These are phyloP conservation scores for Drosophila anceps DNA, from an alignment of 2,888 invertebrate genomes.

Conservation along the genomic window DNA sequence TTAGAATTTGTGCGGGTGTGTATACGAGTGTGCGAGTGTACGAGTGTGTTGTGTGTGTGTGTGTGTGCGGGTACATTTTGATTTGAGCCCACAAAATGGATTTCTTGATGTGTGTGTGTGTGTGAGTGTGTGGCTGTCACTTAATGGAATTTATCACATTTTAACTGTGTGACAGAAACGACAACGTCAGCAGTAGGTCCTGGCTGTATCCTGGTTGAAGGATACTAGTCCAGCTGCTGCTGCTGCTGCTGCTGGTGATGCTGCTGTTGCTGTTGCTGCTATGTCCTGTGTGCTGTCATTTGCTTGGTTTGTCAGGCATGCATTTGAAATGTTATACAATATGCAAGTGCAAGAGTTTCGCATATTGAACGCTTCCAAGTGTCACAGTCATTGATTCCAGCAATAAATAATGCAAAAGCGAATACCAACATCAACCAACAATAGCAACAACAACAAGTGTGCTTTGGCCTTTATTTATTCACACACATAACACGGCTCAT, in stretches of 20 bases:
- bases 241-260: slow-evolving; percentile 6
- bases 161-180: slow-evolving; percentile 75
- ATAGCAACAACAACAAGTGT: slow-evolving; percentile 62
- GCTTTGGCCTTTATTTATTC: slow-evolving; percentile 65
- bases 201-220: slow-evolving; percentile 22
- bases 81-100: slow-evolving; percentile 74
- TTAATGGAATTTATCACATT: slow-evolving; percentile 80
- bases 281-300: slow-evolving; percentile 51
- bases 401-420: slow-evolving; percentile 70
- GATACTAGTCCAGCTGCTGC: slow-evolving; percentile 47
- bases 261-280: slow-evolving; percentile 1
- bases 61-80: slow-evolving; percentile 51
- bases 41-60: slow-evolving; percentile 24
- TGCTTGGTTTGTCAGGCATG: slow-evolving; percentile 64
- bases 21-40: slow-evolving; percentile 30
- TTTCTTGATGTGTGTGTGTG: slow-evolving; percentile 58
- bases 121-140: slow-evolving; percentile 64
- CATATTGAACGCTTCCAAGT: slow-evolving; percentile 66
- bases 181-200: slow-evolving; percentile 56
- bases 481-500: slow-evolving; percentile 20
- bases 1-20: slow-evolving; percentile 46
- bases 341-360: slow-evolving; percentile 61
- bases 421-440: background rate
- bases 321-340: slow-evolving; percentile 72
- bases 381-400: slow-evolving; percentile 72